Evolutionary conservation across 1,140 invertebrate species (phyloP).

Genomic region (Bombus balteatus): DNA sequence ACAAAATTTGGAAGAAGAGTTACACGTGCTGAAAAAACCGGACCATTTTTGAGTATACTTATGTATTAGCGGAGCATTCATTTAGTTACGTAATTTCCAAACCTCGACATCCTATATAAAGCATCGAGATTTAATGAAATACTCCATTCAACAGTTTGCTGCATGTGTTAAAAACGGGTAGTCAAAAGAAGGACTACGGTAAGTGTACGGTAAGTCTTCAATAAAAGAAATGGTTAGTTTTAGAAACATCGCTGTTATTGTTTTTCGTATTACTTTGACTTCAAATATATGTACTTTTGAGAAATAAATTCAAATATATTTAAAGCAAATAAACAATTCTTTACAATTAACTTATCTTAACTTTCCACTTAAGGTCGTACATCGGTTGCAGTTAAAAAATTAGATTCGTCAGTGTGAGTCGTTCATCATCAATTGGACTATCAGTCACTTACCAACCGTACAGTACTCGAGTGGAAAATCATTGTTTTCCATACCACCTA

Average conservation of each 20-base stretch:
- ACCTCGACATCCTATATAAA: too few relatives aligned
- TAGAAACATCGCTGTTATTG: too few relatives aligned
- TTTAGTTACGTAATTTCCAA: too few relatives aligned
- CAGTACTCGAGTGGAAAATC: neutral
- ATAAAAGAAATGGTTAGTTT: too few relatives aligned
- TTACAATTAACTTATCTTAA: too few relatives aligned
- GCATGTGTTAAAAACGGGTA: rapidly evolving
- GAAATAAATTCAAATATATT: too few relatives aligned
- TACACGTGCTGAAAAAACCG: rapidly evolving
- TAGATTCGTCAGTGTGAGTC: neutral
- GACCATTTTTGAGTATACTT: rapidly evolving
- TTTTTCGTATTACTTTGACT: too few relatives aligned
- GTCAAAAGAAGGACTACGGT: rapidly evolving
- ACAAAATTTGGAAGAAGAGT: rapidly evolving
- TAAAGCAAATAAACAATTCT: too few relatives aligned
- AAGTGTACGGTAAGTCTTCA: too few relatives aligned
- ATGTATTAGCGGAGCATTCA: rapidly evolving
- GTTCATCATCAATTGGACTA: neutral
- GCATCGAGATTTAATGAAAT: rapidly evolving
- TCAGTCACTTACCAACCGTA: neutral
- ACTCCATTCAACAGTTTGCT: rapidly evolving
- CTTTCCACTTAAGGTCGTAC: too few relatives aligned
- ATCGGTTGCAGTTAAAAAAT: too few relatives aligned
- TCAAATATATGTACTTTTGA: too few relatives aligned
- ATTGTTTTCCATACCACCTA: slow-evolving; percentile 5